Base-by-base conservation (phyloP, 2,113 vertebrate genomes). In the Notiomystis cincta region DNA sequence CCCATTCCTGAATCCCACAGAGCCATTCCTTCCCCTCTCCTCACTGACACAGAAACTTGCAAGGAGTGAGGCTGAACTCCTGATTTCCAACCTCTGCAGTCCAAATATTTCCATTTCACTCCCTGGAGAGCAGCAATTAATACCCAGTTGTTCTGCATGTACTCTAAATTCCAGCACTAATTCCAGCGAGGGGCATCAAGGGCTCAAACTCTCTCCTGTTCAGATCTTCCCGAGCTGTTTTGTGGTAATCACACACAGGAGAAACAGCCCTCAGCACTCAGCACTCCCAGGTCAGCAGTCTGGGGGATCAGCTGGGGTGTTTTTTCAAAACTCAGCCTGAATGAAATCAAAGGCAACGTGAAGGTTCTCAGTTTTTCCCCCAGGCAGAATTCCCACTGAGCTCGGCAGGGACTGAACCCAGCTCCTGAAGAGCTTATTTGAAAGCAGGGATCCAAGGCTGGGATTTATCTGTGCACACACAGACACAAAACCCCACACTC, bases 381-480 rank as follows among this genome's bases (percentile, higher is more conserved):
- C 33, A 85, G 75, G 84, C 89, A 69, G 90, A 94, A 85, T 89
- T 91, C 77, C 78, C 77, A 58, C 75, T 17, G 81, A 91, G 87
- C 87, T 84, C 28, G 1, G 78, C 23, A 5, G 87, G 81, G 77
- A 45, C 40, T 47, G 83, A 81, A 48, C 50, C 72, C 37, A 75
- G 45, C 44, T 89, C 60, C 40, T 4, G 31, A 58, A 38, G 58
- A 72, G 61, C 50, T 84, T 50, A 78, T 71, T 15, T 87, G 84
- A 60, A 90, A 88, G 76, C 50, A 20, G 53, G 40, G 65, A 92
- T 87, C 13, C 83, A 25, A 78, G 37, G 64, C 72, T 25, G 67
- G 5, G 6, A 79, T 80, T 87, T 79, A 61, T 72, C 84, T 61
- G 56, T 31, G 69, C 1, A 0, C 23, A 1, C 81, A 76, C 60